Evolutionary conservation across 2,888 invertebrate species (phyloP).

Genomic region (Rhimphoctona megacephalus): DNA sequence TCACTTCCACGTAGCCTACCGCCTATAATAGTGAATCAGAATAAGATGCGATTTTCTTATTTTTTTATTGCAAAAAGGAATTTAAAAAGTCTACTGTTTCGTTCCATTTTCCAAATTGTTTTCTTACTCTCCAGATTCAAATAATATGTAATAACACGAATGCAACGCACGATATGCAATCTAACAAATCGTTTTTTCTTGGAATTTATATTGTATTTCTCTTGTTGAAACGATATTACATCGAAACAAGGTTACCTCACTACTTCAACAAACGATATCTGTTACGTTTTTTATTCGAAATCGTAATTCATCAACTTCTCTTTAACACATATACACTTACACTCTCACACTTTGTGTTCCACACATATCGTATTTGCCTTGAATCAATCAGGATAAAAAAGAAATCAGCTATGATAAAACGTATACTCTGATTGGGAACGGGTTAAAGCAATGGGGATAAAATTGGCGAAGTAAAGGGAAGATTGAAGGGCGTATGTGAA

Average conservation of each 20-base stretch:
- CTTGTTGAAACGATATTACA: not conserved
- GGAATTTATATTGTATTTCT: not conserved
- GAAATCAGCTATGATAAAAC: conserved; percentile 30
- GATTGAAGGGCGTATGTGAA: conserved; percentile 51
- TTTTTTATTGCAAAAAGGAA: not conserved
- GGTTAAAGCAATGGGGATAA: conserved; percentile 56
- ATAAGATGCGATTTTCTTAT: not conserved
- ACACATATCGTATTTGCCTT: not conserved
- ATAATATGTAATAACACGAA: not conserved
- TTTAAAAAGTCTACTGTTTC: not conserved
- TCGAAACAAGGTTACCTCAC: not conserved
- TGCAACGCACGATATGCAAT: not conserved
- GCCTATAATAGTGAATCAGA: too few species aligned
- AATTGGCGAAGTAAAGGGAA: conserved; percentile 44
- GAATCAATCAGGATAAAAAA: conserved; percentile 55
- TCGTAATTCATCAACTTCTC: not conserved
- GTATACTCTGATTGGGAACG: conserved; percentile 48
- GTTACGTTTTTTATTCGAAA: not conserved
- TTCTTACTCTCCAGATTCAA: not conserved
- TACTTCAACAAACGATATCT: not conserved
- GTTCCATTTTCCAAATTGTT: not conserved
- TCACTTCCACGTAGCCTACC: too few species aligned
- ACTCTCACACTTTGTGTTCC: not conserved
- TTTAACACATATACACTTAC: not conserved
- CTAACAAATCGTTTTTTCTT: not conserved